phyloP scores from a whole-genome alignment of 2,888 invertebrate species.

The Heliconius aoede region DNA sequence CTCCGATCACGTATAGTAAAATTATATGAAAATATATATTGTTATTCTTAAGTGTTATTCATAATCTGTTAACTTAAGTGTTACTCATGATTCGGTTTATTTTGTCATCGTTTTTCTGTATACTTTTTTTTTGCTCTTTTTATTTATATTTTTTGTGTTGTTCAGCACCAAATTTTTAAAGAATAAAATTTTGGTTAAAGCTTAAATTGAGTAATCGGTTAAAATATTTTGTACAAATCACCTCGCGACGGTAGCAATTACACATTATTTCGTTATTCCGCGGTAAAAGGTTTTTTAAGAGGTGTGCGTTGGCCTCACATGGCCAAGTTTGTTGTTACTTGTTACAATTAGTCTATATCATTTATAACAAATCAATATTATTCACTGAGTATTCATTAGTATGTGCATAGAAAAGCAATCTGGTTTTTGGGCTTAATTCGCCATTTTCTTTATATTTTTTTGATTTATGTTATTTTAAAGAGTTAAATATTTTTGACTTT shows the following conservation, averaged over 20 bases:
- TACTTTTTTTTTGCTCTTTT: no score
- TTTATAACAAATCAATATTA: background rate
- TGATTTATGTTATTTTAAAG: no score
- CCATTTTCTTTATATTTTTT: no score
- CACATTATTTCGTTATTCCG: background rate
- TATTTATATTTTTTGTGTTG: no score
- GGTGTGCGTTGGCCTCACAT: background rate
- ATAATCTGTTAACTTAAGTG: background rate
- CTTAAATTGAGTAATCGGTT: constrained; percentile 10
- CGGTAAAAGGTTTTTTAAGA: constrained; percentile 10
- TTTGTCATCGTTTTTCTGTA: no score
- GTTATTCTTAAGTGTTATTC: constrained; percentile 2
- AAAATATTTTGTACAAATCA: background rate
- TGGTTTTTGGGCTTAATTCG: no score
- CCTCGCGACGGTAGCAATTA: background rate
- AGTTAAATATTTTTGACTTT: no score
- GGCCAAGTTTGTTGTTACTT: background rate
- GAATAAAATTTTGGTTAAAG: background rate
- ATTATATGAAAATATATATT: constrained; percentile 11
- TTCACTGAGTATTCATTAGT: background rate
- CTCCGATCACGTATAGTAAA: constrained; percentile 39
- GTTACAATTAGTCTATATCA: background rate
- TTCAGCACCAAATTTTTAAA: background rate
- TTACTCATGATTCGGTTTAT: constrained; percentile 7
- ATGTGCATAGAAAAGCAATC: no score